Evolutionary conservation across 2,888 invertebrate species (phyloP), one percentile per base, ranked within the genome.

Genomic region (Chirona hameri): DNA sequence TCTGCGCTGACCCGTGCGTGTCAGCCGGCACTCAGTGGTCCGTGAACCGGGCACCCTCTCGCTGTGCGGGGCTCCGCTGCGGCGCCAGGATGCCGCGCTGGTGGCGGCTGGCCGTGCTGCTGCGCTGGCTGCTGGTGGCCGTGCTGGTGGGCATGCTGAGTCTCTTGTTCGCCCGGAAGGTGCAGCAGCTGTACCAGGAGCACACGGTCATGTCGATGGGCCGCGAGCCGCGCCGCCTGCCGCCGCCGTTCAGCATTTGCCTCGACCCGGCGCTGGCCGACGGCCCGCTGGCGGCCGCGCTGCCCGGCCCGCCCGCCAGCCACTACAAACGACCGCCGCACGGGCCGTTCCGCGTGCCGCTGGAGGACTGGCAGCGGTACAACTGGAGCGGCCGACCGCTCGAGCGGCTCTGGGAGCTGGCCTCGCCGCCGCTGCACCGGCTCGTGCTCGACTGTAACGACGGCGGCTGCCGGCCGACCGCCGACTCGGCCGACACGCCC

Each of bases 351-450:
- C 3, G 3, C 14, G 72, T 72, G 72, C 72, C 72, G 72, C 31
- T 72, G 31, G 14, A 15, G 12, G 31, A 29, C 18, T 72, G 72
- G 72, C 2, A 15, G 29, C 4, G 15, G 29, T 72, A 72, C 72
- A 72, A 72, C 72, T 72, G 72, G 72, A 31, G 31, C 52, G 52
- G 52, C 72, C 72, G 18, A 31, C 72, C 72, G 31, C 72, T 72
- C 18, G 31, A 4, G 31, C 31, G 7, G 15, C 72, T 72, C 31
- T 72, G 72, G 72, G 29, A 18, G 31, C 72, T 72, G 72, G 72
- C 31, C 5, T 18, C 72, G 72, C 72, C 72, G 31, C 72, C 72
- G 72, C 72, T 72, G 5, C 29, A 27, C 72, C 72, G 15, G 72
- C 72, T 72, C 29, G 72, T 72, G 31, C 29, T 29, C 3, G 29